Evolutionary conservation across 2,797 vertebrate genomes (phyloP), one percentile per base, ranked within the genome.

Genomic region (Paedocypris micromegethes): DNA sequence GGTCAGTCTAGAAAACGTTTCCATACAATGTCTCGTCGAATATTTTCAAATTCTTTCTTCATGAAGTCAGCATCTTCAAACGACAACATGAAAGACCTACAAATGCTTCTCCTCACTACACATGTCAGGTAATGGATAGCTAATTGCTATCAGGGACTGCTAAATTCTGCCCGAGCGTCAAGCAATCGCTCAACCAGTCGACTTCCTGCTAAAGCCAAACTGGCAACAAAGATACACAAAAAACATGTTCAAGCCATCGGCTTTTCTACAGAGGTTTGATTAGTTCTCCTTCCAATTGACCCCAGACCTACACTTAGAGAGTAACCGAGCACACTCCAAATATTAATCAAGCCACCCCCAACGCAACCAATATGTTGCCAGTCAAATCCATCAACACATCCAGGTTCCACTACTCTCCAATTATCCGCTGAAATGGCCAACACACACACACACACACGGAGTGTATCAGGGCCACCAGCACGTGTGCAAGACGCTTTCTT

Each of bases 331-430:
- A 46, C 46, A 5, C 49, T 47, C 2, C 8, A 9, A 42, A 60
- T 65, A 66, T 60, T 9, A 69, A 74, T 61, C 51, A 23, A 3
- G 4, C 56, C 38, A 4, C 8, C 45, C 63, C 61, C 5, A 69
- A 42, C 52, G 39, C 58, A 46, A 64, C 59, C 44, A 76, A 54
- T 61, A 70, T 64, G 63, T 73, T 58, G 51, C 69, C 68, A 71
- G 72, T 68, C 60, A 75, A 65, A 75, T 68, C 48, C 68, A 45
- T 73, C 57, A 68, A 52, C 72, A 56, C 61, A 64, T 65, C 58
- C 47, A 6, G 8, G 62, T 63, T 9, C 42, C 70, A 49, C n/a
- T 38, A 37, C 54, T 68, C 45, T 65, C 55, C 67, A 70, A 53
- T 75, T 75, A 72, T 57, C 45, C 41, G 41, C 23, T 56, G 46